Evolutionary conservation across 2,888 invertebrate genomes (phyloP).

Genomic region (Latrodectus elegans): DNA sequence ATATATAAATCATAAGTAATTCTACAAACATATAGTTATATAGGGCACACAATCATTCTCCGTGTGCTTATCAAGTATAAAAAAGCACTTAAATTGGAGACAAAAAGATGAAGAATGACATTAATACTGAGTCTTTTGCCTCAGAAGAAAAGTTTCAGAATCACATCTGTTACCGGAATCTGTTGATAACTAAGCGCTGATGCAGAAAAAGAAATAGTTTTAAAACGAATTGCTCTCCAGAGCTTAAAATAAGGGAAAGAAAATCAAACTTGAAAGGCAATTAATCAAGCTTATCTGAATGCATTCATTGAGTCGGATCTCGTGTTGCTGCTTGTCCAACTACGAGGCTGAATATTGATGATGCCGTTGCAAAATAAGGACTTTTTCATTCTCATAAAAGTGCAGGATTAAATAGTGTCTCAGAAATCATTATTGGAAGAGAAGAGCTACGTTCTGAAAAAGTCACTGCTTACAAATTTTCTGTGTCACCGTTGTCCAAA

Average conservation of each 20-base stretch:
- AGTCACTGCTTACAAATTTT: conserved; percentile 18
- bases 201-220: conserved; percentile 18
- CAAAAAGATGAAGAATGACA: background rate
- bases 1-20: too few relatives aligned
- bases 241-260: conserved; percentile 36
- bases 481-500: conserved; percentile 20
- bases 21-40: too few relatives aligned
- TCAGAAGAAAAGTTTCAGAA: background rate
- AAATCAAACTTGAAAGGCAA: conserved; percentile 54
- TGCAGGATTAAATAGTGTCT: conserved; percentile 46
- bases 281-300: conserved; percentile 60
- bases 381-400: conserved; percentile 35
- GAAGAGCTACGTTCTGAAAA: conserved; percentile 12
- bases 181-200: conserved; percentile 42
- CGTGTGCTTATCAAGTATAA: too few relatives aligned
- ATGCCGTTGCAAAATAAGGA: conserved; percentile 31
- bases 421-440: conserved; percentile 25
- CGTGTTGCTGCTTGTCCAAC: conserved; percentile 33
- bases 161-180: conserved; percentile 11
- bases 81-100: too few relatives aligned
- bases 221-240: conserved; percentile 49
- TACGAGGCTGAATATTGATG: conserved; percentile 53
- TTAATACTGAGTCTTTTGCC: conserved; percentile 31
- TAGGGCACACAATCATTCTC: too few relatives aligned
- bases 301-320: conserved; percentile 21